Conservation (phyloP, 2,888 invertebrate genomes). For the Tuta absoluta region DNA sequence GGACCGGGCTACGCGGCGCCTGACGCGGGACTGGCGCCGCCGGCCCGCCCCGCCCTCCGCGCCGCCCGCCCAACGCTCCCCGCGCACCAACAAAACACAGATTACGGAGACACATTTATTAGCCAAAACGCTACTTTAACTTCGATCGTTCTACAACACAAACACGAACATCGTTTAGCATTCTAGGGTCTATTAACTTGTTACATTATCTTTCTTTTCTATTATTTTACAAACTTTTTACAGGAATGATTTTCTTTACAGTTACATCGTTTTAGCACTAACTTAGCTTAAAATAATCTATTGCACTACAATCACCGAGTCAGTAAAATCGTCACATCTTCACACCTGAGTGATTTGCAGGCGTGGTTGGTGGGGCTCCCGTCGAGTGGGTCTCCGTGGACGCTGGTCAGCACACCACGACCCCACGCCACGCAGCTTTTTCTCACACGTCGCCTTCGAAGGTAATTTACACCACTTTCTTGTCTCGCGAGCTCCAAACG, state of each 20-base stretch:
- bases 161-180: constrained; percentile 45
- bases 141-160: constrained; percentile 63
- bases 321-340: constrained; percentile 34
- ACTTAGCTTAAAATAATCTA: constrained; percentile 12
- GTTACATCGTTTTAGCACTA: constrained; percentile 14
- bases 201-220: constrained; percentile 20
- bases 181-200: constrained; percentile 23
- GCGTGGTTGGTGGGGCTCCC: constrained; percentile 59
- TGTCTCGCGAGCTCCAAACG: constrained; percentile 65
- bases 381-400: constrained; percentile 58
- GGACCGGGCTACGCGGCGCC: constrained; percentile 72
- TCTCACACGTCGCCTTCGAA: constrained; percentile 54
- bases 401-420: constrained; percentile 58
- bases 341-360: constrained; percentile 79
- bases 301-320: constrained; percentile 21
- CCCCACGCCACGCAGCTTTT: constrained; percentile 55
- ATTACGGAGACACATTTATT: constrained; percentile 75
- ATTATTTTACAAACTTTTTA: constrained; percentile 16
- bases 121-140: constrained; percentile 73
- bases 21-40: constrained; percentile 75
- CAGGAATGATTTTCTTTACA: not conserved
- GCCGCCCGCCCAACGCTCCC: constrained; percentile 49
- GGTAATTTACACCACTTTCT: constrained; percentile 62
- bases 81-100: constrained; percentile 73
- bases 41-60: constrained; percentile 45